Conservation (phyloP, 2,113 vertebrate genomes). For the Lutjanus erythropterus region DNA sequence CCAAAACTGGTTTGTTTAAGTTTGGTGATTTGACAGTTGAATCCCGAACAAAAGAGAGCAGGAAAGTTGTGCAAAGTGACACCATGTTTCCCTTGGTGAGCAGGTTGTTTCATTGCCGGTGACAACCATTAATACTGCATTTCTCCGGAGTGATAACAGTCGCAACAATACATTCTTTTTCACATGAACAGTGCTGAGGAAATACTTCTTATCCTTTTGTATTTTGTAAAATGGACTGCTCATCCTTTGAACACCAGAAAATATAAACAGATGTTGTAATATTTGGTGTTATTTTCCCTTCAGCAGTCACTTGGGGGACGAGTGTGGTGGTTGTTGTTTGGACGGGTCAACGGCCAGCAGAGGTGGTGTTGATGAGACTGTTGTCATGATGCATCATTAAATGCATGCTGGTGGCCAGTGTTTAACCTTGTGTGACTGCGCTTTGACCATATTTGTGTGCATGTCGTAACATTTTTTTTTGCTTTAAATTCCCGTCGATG, state of each 20-base stretch:
- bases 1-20: constrained; percentile 23
- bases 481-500: constrained; percentile 37
- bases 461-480: constrained; percentile 47
- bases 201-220: background rate
- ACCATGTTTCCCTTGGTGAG: constrained; percentile 28
- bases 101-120: constrained; percentile 14
- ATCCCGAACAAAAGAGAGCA: constrained; percentile 10
- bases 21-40: constrained; percentile 18
- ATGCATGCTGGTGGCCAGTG: constrained; percentile 65
- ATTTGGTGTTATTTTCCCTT: constrained; percentile 31
- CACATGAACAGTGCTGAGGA: constrained; percentile 23
- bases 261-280: constrained; percentile 10
- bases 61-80: constrained; percentile 54
- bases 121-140: constrained; percentile 39
- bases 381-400: constrained; percentile 28
- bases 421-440: constrained; percentile 32
- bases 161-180: constrained; percentile 58
- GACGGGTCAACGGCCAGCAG: background rate
- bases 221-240: constrained; percentile 8
- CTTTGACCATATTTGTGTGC: constrained; percentile 42
- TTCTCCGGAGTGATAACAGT: constrained; percentile 40
- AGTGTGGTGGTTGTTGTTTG: background rate
- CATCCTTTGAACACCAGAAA: constrained; percentile 11
- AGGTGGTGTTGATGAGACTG: background rate
- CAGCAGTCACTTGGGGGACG: background rate